Conservation (phyloP, 2,113 vertebrate species). For the Pollachius pollachius region DNA sequence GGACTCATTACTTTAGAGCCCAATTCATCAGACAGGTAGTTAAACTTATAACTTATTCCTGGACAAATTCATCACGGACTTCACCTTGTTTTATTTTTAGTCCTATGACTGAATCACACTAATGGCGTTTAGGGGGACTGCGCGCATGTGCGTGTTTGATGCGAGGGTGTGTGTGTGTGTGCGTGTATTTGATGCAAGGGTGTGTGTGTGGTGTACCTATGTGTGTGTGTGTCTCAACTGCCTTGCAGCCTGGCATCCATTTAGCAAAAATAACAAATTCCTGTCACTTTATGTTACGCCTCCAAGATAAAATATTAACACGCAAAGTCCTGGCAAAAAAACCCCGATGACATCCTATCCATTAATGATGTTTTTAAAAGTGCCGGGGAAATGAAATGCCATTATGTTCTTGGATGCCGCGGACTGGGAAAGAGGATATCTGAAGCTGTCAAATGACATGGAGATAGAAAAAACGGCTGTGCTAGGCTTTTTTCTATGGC, state of each 20-base stretch:
- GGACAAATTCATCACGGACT: constrained; percentile 58
- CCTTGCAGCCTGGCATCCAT: constrained; percentile 14
- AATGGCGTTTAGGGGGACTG: constrained; percentile 1
- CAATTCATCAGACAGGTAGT: constrained; percentile 47
- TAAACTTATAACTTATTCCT: constrained; percentile 37
- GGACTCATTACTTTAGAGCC: constrained; percentile 42
- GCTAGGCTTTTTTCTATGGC: too few species aligned
- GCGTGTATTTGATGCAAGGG: too few species aligned
- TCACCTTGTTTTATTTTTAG: constrained; percentile 58
- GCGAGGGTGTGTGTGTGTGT: too few species aligned
- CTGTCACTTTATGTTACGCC: background rate
- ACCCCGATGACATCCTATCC: constrained; percentile 51
- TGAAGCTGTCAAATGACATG: too few species aligned
- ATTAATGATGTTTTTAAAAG: constrained; percentile 61
- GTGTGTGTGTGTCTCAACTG: too few species aligned
- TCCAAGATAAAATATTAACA: constrained; percentile 58
- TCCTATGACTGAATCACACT: constrained; percentile 22
- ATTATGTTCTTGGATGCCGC: constrained; percentile 54
- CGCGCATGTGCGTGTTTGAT: too few species aligned
- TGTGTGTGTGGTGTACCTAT: too few species aligned
- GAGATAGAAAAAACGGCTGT: too few species aligned
- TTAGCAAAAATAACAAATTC: constrained; percentile 24
- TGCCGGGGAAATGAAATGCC: constrained; percentile 56
- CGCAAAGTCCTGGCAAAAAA: constrained; percentile 42
- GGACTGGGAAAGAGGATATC: too few species aligned